A percentile compares a stretch with the other conserved stretches of the same genome.
phyloP scores from a whole-genome alignment of 2,113 vertebrate genomes.

The Sylvietta virens region DNA sequence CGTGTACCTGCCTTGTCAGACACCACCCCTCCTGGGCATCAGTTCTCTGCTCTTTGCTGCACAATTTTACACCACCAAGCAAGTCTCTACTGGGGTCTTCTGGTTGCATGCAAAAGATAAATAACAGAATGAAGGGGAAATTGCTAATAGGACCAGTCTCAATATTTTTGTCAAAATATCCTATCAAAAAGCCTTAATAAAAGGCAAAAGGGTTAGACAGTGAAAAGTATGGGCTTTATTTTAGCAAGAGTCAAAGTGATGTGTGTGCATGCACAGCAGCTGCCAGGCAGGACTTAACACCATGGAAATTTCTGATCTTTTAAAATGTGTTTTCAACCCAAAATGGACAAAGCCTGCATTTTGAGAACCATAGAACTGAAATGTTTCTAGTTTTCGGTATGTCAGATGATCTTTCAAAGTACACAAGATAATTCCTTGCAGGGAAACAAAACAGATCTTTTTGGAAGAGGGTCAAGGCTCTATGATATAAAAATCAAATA shows the following conservation, averaged over 20 bases:
- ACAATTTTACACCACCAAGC: background rate
- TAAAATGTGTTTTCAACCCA: background rate
- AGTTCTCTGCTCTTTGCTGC: background rate
- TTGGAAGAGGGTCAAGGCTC: background rate
- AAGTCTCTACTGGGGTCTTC: accelerated
- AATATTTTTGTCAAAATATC: background rate
- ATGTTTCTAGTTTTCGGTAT: background rate
- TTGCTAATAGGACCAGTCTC: background rate
- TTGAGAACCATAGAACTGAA: background rate
- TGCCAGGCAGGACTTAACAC: background rate
- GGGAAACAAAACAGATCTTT: background rate
- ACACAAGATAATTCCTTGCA: background rate
- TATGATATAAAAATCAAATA: background rate
- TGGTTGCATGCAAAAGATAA: background rate
- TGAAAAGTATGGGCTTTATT: background rate
- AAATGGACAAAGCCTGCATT: background rate
- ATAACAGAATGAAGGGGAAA: background rate
- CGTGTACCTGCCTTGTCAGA: background rate
- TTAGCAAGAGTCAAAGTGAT: background rate
- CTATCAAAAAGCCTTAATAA: background rate
- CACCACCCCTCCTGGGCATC: background rate
- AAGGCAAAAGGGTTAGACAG: background rate
- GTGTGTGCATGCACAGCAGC: background rate
- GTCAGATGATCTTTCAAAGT: background rate
- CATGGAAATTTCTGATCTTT: background rate